Evolutionary conservation across 2,888 invertebrate genomes (phyloP).

Genomic region (Argyresthia goedartella): DNA sequence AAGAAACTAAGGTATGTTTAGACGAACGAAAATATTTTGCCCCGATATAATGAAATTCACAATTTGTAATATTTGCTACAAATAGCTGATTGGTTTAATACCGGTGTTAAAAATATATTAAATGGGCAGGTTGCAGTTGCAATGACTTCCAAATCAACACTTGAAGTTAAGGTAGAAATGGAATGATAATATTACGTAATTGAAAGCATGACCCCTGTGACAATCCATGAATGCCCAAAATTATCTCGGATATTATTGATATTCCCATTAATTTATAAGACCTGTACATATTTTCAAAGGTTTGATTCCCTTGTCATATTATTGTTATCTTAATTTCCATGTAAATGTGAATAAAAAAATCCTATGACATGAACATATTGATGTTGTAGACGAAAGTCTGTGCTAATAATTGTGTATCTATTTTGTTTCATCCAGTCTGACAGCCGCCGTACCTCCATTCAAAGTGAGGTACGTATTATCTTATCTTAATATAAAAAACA

Average conservation of each 20-base stretch:
- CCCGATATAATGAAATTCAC: background rate
- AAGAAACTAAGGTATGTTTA: constrained; percentile 43
- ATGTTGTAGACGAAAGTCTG: background rate
- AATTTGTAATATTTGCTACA: background rate
- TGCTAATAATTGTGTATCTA: constrained; percentile 5
- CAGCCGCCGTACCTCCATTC: constrained; percentile 51
- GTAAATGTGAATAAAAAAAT: background rate
- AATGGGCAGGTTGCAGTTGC: constrained; percentile 44
- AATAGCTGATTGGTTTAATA: background rate
- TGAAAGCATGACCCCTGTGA: constrained; percentile 9
- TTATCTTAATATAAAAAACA: too few relatives aligned
- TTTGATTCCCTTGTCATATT: background rate
- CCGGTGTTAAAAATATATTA: background rate
- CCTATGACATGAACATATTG: background rate
- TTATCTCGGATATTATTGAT: background rate
- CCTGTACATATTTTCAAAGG: background rate
- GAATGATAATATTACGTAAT: background rate
- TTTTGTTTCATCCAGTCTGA: constrained; percentile 31
- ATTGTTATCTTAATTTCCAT: background rate
- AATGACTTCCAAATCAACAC: constrained; percentile 36
- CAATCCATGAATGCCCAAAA: background rate
- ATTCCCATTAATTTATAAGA: background rate
- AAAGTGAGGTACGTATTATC: constrained; percentile 47
- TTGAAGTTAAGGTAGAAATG: constrained; percentile 52
- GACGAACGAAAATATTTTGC: background rate